Base-by-base conservation (phyloP, 2,113 vertebrate genomes). In the Neolamprologus variostigma region DNA sequence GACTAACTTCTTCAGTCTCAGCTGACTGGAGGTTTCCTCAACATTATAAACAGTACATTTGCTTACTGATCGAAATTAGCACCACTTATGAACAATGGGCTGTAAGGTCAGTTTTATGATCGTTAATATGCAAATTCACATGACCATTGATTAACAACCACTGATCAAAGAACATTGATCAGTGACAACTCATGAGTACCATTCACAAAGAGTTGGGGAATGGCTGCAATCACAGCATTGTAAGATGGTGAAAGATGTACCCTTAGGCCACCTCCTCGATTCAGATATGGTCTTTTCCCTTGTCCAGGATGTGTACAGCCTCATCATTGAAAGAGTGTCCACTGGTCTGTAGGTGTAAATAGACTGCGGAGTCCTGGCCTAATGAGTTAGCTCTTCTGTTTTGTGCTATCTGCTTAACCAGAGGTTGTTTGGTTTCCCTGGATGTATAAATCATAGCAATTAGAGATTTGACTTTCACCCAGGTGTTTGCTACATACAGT, bases 221-320 rank as follows among this genome's bases (percentile, higher is more conserved):
- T 55, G 21, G 21, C 12, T 26, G 21, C 11, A 55, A 23, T 55
- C 21, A 55, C 53, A 55, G 11, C 6, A 55, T 23, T 55, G 11
- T 26, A 13, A 23, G 53, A 55, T 55, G 11, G 21, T 23, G 11
- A 55, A 1, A 55, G 53, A 55, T 55, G 4, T 1, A 23, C 11
- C n/a, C 53, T 13, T 4, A 7, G 53, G 11, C 11, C 21, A 0
- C 9, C 0, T 53, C 19, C 51, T 53, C 0, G 1, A 53, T 53
- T 53, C 51, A 21, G 19, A 53, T 19, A 53, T 53, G 50, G 50
- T 53, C 50, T 53, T 53, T 53, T n/a, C 50, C 19, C 19, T 6
- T 54, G 53, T 55, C n/a, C 53, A 23, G 10, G 53, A 55, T 55
- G 21, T 4, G 21, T 55, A 23, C 47, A 51, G 47, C 47, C 0